Base-by-base conservation (phyloP, 1,140 invertebrate species). In the Drosophila punjabiensis region DNA sequence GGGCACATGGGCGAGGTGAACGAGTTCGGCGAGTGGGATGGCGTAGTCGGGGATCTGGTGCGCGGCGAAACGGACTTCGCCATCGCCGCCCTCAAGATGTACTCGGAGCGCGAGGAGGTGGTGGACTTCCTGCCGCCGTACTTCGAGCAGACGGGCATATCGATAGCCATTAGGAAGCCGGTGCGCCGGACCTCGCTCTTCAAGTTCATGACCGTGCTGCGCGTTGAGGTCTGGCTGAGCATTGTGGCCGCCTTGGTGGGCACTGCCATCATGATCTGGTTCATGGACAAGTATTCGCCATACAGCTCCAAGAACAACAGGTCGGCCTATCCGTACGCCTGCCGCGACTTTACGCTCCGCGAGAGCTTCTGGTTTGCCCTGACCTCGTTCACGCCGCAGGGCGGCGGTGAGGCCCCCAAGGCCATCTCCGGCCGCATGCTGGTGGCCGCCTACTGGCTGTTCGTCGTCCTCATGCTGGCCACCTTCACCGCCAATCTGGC, bases 401-500 rank as follows among this genome's bases (percentile, higher is more conserved):
- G 98, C 1, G 97, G 97, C 1, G 97, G 97, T 0, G 97, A 98
- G 93, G 95, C 96, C 5, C 97, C 97, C 1, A 97, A 97, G 93
- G 96, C 97, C 0, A 92, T 98, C 13, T 97, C 97, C 0, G 97
- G 96, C 6, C 94, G 98, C 35, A 96, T 97, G 5, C 92, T 98
- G 14, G 97, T 98, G 0, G 97, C 97, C 2, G 97, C 97, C 14
- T 98, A 98, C 92, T 98, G 98, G 98, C 94, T 98, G 1, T 98
- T 98, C 93, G 97, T 98, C 5, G 97, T 98, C 0, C 94, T 98
- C 2, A 98, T 98, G 97, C 92, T 98, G 78, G 97, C 98, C 1
- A 98, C 98, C 1, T 99, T 99, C 93, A 99, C 98, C 0, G 98
- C 98, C 6, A 99, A 99, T 93, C 94, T 99, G 76, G 98, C 98